Conservation (phyloP, 2,888 invertebrate genomes). For the Cristatella mucedo region DNA sequence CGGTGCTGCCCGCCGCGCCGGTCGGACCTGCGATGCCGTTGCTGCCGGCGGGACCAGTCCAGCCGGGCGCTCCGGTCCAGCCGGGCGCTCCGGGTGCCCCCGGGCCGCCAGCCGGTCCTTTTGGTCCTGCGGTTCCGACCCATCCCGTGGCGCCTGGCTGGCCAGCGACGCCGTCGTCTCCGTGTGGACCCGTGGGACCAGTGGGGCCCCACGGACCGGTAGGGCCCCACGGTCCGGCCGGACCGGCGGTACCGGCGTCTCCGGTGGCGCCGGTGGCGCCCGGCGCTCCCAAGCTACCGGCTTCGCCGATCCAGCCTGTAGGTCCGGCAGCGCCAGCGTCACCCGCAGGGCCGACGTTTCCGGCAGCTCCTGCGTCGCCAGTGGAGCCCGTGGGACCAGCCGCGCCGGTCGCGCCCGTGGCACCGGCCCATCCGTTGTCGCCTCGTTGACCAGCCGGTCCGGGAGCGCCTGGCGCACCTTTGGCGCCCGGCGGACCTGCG, state of each 20-base stretch:
- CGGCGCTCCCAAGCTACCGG: too few species aligned
- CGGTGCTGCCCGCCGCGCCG: slow-evolving; percentile 10
- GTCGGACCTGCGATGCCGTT: slow-evolving; percentile 9
- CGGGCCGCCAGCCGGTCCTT: slow-evolving; percentile 7
- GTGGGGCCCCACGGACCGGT: too few species aligned
- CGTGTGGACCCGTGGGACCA: neutral
- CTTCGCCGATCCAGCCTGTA: too few species aligned
- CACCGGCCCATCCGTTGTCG: slow-evolving; percentile 5
- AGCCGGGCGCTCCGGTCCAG: slow-evolving; percentile 10
- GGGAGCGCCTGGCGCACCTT: slow-evolving; percentile 9
- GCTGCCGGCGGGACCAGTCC: slow-evolving; percentile 10
- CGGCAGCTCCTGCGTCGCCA: slow-evolving; percentile 10
- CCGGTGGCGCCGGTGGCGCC: neutral
- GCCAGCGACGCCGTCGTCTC: slow-evolving; percentile 5
- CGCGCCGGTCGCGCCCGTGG: slow-evolving; percentile 7
- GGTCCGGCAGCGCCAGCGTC: slow-evolving; percentile 3
- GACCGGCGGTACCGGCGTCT: neutral
- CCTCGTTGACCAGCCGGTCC: slow-evolving; percentile 7
- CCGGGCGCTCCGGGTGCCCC: slow-evolving; percentile 9
- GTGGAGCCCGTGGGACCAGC: slow-evolving; percentile 8
- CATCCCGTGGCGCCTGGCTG: slow-evolving; percentile 6
- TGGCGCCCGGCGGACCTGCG: slow-evolving; percentile 11
- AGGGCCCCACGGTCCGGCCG: neutral
- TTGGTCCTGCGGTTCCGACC: slow-evolving; percentile 7
- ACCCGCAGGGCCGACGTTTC: slow-evolving; percentile 8